Base-by-base conservation (phyloP, 2,113 vertebrate genomes). In the Candoia aspera region DNA sequence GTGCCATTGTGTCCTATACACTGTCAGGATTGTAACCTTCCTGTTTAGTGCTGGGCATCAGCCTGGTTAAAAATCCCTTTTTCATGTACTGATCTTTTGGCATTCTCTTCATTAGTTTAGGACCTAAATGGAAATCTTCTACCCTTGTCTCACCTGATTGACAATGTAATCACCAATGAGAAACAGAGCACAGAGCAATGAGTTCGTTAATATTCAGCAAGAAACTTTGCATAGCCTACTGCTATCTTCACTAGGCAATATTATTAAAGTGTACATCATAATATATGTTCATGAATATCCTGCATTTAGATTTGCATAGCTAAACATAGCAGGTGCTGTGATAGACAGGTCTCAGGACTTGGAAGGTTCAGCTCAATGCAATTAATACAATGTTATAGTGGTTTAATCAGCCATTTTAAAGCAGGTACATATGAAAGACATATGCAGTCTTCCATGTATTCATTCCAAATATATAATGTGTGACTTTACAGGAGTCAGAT, bases 21-120 rank as follows among this genome's bases (percentile, higher is more conserved):
- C 54, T 11, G 42, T 42, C 42, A 62, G 42, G 46, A 64, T 17
- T 62, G 42, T 59, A 33, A 68, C 19, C 19, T 53, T 12, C 12
- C 2, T 11, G 17, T 54, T 53, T 11, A 33, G 58, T 24, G 46
- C 10, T 60, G 42, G 24, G 46, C 46, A 54, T 53, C 42, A 91
- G 58, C 26, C 26, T 91, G 15, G 6, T 90, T 49, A 84, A 59
- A 86, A 33, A 6, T 6, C 8, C 60, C 4, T 3, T 84, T 54
- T 91, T 87, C 58, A 23, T 57, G 21, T 73, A 42, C 33, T 9
- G 46, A 49, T 37, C 55, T 33, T 93, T 92, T 95, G 87, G 89
- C 0, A 0, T 92, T 11, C 79, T 58, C 53, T 91, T 92, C 19
- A 54, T 46, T 49, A 92, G 91, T 93, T 95, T 89, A 29, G 13